Evolutionary conservation across 2,113 vertebrate species (phyloP).

Genomic region (Ceuthmochares aereus): DNA sequence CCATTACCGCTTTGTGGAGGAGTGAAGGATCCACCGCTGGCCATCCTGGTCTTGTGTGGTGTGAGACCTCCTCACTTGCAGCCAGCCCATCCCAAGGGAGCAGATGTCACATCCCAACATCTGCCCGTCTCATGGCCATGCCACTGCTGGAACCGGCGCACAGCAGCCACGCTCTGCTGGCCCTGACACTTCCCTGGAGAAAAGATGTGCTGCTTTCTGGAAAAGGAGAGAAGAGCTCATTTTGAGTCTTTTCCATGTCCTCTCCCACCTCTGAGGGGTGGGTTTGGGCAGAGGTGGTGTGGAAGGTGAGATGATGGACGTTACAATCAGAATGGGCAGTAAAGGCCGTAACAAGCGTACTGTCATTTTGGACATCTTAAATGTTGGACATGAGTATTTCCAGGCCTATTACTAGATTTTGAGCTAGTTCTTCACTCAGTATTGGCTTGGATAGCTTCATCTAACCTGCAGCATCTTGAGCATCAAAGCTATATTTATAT

Average conservation of each 20-base stretch:
- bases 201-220: background rate
- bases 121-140: background rate
- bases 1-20: background rate
- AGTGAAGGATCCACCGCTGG: background rate
- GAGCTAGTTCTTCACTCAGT: background rate
- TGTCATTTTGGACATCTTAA: background rate
- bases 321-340: background rate
- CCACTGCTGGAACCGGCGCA: background rate
- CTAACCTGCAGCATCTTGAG: background rate
- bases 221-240: background rate
- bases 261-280: background rate
- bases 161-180: accelerated
- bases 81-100: background rate
- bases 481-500: background rate
- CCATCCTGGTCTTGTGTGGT: background rate
- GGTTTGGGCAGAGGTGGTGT: background rate
- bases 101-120: accelerated
- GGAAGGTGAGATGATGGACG: background rate
- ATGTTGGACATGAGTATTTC: background rate
- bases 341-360: background rate
- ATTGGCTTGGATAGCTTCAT: background rate
- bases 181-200: background rate
- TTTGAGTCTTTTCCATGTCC: background rate
- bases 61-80: accelerated
- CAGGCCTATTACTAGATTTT: background rate